Evolutionary conservation across 2,888 invertebrate species (phyloP).

Genomic region (Clepsis dumicolana): DNA sequence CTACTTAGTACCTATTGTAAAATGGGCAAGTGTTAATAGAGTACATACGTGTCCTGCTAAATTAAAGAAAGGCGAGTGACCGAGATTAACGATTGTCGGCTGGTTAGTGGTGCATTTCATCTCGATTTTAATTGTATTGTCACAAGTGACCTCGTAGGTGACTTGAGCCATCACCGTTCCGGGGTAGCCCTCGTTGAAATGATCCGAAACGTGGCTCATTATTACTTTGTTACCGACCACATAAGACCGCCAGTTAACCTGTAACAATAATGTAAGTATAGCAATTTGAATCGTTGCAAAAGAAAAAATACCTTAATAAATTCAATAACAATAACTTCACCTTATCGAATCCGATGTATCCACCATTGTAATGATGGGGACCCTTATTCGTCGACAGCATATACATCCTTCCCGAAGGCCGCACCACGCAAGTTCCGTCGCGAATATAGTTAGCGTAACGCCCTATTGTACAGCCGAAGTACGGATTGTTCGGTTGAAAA

Average conservation of each 20-base stretch:
- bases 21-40: not conserved
- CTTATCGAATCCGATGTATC: slow-evolving; percentile 93
- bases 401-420: slow-evolving; percentile 87
- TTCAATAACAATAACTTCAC: slow-evolving; percentile 49
- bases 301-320: not conserved
- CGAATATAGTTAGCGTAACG: slow-evolving; percentile 94
- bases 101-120: slow-evolving; percentile 92
- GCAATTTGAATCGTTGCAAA: not conserved
- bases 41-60: slow-evolving; percentile 93
- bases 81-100: slow-evolving; percentile 94
- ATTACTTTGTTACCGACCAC: slow-evolving; percentile 87
- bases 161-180: slow-evolving; percentile 91
- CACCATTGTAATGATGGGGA: slow-evolving; percentile 93
- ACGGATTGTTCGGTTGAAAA: slow-evolving; percentile 89
- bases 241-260: slow-evolving; percentile 89
- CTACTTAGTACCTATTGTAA: not conserved
- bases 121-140: slow-evolving; percentile 91
- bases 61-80: slow-evolving; percentile 96
- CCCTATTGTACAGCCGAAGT: slow-evolving; percentile 95
- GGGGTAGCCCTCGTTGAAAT: slow-evolving; percentile 95
- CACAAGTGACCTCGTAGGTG: slow-evolving; percentile 89
- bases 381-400: slow-evolving; percentile 91
- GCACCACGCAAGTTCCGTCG: slow-evolving; percentile 89
- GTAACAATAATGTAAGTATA: slow-evolving; percentile 38
- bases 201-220: slow-evolving; percentile 91